phyloP scores from a whole-genome alignment of 2,888 invertebrate genomes.

The Furcula furcula region DNA sequence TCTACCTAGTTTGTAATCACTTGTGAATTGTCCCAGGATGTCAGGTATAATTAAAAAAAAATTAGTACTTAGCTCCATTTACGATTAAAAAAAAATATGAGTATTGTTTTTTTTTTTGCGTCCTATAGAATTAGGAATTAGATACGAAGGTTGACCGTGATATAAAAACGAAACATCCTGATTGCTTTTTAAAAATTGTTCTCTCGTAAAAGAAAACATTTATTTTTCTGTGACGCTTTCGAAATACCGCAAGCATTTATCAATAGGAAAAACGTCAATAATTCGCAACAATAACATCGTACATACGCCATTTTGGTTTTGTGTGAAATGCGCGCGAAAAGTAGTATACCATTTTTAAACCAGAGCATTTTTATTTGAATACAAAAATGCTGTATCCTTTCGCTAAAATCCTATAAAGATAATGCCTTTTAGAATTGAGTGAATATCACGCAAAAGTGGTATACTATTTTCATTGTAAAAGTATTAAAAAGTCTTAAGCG shows the following conservation, averaged over 20 bases:
- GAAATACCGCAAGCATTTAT: conserved; percentile 19
- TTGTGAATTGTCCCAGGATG: too few species aligned
- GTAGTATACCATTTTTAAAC: conserved; percentile 64
- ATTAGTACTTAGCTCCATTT: too few species aligned
- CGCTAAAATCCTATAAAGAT: conserved; percentile 24
- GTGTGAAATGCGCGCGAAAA: conserved; percentile 24
- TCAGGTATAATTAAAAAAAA: too few species aligned
- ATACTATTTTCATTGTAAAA: conserved; percentile 50
- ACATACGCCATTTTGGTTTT: conserved; percentile 36
- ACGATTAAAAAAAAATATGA: too few species aligned
- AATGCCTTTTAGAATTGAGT: conserved; percentile 32
- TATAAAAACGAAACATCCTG: too few species aligned
- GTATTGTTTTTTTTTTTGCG: too few species aligned
- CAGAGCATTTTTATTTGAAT: conserved; percentile 33
- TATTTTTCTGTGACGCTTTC: conserved; percentile 43
- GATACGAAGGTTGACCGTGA: too few species aligned
- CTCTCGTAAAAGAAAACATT: conserved; percentile 44
- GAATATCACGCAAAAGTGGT: conserved; percentile 53
- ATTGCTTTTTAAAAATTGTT: conserved; percentile 40
- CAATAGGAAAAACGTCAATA: conserved; percentile 15
- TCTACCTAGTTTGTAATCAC: too few species aligned
- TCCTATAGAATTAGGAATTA: too few species aligned
- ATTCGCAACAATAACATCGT: background rate
- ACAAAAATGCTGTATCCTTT: conserved; percentile 45
- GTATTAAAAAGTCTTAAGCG: conserved; percentile 40